These are phyloP conservation scores for Hyles vespertilio DNA, from an alignment of 1,140 invertebrate species.

Conservation along the genomic window DNA sequence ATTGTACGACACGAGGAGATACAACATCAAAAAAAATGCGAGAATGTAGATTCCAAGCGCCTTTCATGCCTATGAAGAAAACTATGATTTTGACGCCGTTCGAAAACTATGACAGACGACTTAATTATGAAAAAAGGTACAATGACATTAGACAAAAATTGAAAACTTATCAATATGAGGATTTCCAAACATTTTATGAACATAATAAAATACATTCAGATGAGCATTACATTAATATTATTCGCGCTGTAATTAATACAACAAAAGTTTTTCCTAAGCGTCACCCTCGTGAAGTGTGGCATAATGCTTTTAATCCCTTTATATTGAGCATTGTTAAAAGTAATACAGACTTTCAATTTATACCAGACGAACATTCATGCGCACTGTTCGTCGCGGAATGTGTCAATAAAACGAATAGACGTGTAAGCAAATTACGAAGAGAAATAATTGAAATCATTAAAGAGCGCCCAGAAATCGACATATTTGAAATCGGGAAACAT, in stretches of 20 bases:
- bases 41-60: constrained; percentile 26
- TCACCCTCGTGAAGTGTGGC: constrained; percentile 24
- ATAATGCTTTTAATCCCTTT: constrained; percentile 28
- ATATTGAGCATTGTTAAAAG: constrained; percentile 29
- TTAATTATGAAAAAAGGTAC: background rate
- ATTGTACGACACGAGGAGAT: constrained; percentile 17
- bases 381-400: constrained; percentile 39
- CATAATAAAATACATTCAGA: constrained; percentile 23
- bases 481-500: constrained; percentile 38
- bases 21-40: constrained; percentile 1
- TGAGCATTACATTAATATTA: constrained; percentile 25
- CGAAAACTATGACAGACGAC: background rate
- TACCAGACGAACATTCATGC: constrained; percentile 56
- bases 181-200: constrained; percentile 8
- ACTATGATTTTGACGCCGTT: constrained; percentile 19
- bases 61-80: constrained; percentile 25
- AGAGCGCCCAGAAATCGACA: constrained; percentile 51
- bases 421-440: constrained; percentile 45
- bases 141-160: constrained; percentile 7
- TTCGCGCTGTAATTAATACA: constrained; percentile 23
- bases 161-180: constrained; percentile 11
- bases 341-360: constrained; percentile 57
- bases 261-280: constrained; percentile 28
- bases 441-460: constrained; percentile 43
- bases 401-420: constrained; percentile 52